Conservation (phyloP, 2,888 invertebrate species). For the Aspidiotus rigidus region DNA sequence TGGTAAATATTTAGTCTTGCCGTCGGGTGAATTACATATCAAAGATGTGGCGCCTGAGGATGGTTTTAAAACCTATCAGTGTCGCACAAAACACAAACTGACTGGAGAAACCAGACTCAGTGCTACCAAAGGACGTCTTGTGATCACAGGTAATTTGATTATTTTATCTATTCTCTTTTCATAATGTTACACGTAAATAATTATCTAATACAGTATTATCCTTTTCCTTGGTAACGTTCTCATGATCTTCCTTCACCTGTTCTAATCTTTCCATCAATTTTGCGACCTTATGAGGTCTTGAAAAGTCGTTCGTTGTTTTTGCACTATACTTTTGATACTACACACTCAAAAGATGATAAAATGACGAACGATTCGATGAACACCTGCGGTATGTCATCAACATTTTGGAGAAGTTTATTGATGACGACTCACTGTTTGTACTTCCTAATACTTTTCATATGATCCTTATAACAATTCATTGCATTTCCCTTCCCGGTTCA, state of each 20-base stretch:
- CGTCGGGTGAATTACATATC: conserved; percentile 90
- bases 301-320: too few species aligned
- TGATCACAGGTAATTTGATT: conserved; percentile 73
- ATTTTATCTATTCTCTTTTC: background rate
- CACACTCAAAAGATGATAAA: too few species aligned
- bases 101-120: conserved; percentile 88
- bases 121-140: conserved; percentile 84
- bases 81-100: conserved; percentile 83
- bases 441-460: too few species aligned
- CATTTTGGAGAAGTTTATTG: too few species aligned
- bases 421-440: too few species aligned
- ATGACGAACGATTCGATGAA: too few species aligned
- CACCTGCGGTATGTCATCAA: too few species aligned
- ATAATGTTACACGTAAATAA: background rate
- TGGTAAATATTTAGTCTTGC: conserved; percentile 87
- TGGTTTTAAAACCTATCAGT: conserved; percentile 87
- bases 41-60: conserved; percentile 91
- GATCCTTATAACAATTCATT: too few species aligned
- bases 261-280: background rate
- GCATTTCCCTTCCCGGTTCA: too few species aligned
- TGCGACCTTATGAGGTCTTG: too few species aligned
- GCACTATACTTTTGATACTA: too few species aligned
- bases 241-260: background rate
- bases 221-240: background rate
- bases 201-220: conserved; percentile 19